phyloP scores from a whole-genome alignment of 2,113 vertebrate genomes.

The Struthio camelus region DNA sequence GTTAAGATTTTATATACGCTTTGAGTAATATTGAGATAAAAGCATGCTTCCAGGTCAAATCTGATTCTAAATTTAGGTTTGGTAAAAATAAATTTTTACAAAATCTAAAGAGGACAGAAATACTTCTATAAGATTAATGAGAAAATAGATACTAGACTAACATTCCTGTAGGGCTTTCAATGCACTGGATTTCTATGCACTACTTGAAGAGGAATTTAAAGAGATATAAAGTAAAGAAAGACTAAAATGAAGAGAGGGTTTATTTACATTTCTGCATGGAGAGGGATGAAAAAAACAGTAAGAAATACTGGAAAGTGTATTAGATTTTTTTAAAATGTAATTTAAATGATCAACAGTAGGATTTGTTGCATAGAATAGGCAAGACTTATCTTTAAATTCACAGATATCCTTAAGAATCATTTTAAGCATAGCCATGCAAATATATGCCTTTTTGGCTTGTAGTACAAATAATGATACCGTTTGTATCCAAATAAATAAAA shows the following conservation, averaged over 20 bases:
- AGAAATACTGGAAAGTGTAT: background rate
- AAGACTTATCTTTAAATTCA: constrained; percentile 23
- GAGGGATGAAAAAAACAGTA: background rate
- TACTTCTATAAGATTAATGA: background rate
- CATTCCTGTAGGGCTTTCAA: background rate
- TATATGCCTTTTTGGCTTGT: constrained; percentile 21
- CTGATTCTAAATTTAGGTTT: background rate
- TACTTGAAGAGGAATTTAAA: background rate
- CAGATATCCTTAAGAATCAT: constrained; percentile 18
- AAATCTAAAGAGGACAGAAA: background rate
- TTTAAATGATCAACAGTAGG: background rate
- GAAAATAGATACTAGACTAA: background rate
- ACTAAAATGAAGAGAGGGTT: background rate
- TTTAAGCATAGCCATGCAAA: constrained; percentile 57
- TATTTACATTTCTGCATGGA: background rate
- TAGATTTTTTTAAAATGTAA: background rate
- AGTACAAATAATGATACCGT: constrained; percentile 61
- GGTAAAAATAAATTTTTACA: background rate
- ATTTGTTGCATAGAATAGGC: background rate
- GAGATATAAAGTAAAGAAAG: background rate
- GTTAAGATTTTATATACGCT: background rate
- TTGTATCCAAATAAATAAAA: constrained; percentile 65
- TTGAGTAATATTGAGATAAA: background rate
- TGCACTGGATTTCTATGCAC: background rate
- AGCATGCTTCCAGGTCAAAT: background rate